Evolutionary conservation across 1,140 invertebrate species (phyloP), one percentile per base, ranked within the genome.

Genomic region (Andricus grossulariae): DNA sequence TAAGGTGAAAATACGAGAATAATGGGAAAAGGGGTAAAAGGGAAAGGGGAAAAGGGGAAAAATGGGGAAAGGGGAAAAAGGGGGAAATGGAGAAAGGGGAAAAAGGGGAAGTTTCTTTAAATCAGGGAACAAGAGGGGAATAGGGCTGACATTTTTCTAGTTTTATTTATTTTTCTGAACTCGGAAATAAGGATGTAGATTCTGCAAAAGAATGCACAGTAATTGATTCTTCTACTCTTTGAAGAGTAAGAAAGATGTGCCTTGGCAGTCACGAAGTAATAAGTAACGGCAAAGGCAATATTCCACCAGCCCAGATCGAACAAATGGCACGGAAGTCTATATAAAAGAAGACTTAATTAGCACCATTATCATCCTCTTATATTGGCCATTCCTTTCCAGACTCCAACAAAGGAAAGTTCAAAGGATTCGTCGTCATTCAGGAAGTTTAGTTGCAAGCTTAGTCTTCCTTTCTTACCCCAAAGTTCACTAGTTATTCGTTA

Each of bases 291-390:
- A 66, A 66, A 66, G 21, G 57, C 57, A 66, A 66, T n/a, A n/a
- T 66, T 66, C 25, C 32, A 25, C 39, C 12, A 39, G 10, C 21
- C 57, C 16, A 16, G 25, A 66, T 66, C 57, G 57, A 66, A 66
- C 25, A 66, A 66, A 66, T 66, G 21, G 16, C 57, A 66, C 25
- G 57, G 57, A 66, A 66, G 57, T 66, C 57, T 66, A 32, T 3
- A 25, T 66, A 66, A 66, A 66, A 66, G 25, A 66, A 66, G 57
- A 66, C 39, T 66, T 66, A 66, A 66, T 66, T 66, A 32, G 57
- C 39, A 32, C 57, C 12, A 66, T 66, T 66, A 66, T 66, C 57
- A 66, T 66, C 21, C 19, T 60, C 19, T 2, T 21, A 25, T 18
- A 54, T 16, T 15, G 13, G 16, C 15, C 15, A 54, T 3, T 18